Conservation (phyloP, 2,888 invertebrate species). For the Idaea straminata region DNA sequence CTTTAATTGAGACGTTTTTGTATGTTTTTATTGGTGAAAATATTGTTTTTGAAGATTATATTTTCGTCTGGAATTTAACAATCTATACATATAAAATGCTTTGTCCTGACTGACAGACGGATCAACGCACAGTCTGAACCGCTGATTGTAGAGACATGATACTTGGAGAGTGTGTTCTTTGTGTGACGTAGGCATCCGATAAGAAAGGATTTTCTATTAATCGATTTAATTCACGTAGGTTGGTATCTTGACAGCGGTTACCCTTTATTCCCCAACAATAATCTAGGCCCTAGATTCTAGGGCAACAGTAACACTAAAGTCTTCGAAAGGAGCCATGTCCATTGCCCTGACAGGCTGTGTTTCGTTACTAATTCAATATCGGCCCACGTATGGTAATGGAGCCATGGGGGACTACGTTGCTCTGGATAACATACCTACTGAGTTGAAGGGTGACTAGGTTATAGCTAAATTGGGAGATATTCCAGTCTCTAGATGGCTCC, state of each 20-base stretch:
- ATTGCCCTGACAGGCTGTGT: slow-evolving; percentile 15
- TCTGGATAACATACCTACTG: slow-evolving; percentile 8
- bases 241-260: too few species aligned
- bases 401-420: slow-evolving; percentile 35
- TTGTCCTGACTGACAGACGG: too few species aligned
- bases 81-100: too few species aligned
- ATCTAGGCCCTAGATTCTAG: neutral
- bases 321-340: slow-evolving; percentile 26
- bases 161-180: too few species aligned
- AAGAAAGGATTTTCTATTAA: too few species aligned
- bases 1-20: neutral
- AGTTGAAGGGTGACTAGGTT: neutral
- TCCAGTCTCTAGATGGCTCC: neutral
- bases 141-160: too few species aligned
- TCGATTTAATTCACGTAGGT: too few species aligned
- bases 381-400: slow-evolving; percentile 55
- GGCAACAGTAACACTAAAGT: neutral
- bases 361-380: slow-evolving; percentile 53
- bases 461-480: neutral
- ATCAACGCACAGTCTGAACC: too few species aligned
- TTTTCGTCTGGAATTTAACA: too few species aligned
- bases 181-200: too few species aligned
- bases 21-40: neutral
- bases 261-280: too few species aligned
- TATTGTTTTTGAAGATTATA: neutral